These are phyloP conservation scores for Galleria mellonella DNA, from an alignment of 1,140 invertebrate species.

Conservation along the genomic window DNA sequence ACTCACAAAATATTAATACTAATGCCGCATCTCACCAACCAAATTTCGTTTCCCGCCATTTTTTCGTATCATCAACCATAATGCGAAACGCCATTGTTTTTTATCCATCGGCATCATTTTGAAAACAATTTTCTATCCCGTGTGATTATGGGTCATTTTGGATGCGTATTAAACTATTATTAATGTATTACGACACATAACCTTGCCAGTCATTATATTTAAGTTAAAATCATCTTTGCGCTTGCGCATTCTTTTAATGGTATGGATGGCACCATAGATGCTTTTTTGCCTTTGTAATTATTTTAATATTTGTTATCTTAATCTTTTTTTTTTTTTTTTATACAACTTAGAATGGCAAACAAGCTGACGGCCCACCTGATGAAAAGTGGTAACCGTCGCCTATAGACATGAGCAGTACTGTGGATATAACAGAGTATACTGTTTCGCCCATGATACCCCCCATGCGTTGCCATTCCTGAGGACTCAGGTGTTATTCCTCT, in stretches of 20 bases:
- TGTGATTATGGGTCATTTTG: conserved; percentile 67
- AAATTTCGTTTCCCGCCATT: conserved; percentile 37
- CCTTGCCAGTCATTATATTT: conserved; percentile 39
- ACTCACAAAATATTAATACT: conserved; percentile 24
- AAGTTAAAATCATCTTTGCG: conserved; percentile 29
- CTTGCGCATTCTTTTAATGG: conserved; percentile 10
- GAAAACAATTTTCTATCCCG: conserved; percentile 68
- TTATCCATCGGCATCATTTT: conserved; percentile 49
- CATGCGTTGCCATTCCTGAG: no score
- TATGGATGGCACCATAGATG: conserved; percentile 20
- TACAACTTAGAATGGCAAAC: no score
- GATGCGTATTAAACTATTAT: conserved; percentile 59
- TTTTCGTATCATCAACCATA: conserved; percentile 56
- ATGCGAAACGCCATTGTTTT: conserved; percentile 51
- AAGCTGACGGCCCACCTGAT: no score
- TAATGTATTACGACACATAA: conserved; percentile 57
- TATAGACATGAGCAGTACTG: no score
- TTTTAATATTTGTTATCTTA: conserved; percentile 31
- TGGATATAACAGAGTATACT: no score
- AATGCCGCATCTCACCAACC: conserved; percentile 17
- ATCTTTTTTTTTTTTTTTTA: no score
- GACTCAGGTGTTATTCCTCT: no score
- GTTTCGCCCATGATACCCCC: no score
- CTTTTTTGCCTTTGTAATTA: conserved; percentile 17
- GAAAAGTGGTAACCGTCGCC: no score